Percentiles rank a stretch among this genome's conserved stretches.
These are phyloP conservation scores for Rhinella marina DNA, from an alignment of 2,797 vertebrate species.

Conservation along the genomic window DNA sequence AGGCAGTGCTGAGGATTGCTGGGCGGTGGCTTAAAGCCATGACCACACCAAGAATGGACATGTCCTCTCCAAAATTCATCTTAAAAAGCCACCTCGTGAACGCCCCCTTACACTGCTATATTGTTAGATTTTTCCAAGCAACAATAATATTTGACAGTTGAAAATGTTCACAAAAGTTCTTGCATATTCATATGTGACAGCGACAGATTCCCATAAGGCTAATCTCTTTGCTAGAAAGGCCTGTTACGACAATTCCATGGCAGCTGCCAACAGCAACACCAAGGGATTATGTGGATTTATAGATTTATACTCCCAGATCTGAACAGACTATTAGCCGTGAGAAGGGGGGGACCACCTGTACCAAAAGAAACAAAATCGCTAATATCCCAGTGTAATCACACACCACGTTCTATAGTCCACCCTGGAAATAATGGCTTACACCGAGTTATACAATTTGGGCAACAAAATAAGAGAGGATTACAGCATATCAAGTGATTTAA, in stretches of 20 bases:
- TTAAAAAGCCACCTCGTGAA: too few species aligned
- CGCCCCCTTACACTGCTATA: not conserved
- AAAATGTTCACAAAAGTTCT: slow-evolving; percentile 11
- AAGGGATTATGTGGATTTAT: slow-evolving; percentile 56
- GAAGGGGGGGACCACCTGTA: not conserved
- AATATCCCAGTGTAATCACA: slow-evolving; percentile 29
- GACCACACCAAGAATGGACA: too few species aligned
- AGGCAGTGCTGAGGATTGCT: too few species aligned
- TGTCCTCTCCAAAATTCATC: too few species aligned
- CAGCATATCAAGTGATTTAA: slow-evolving; percentile 29
- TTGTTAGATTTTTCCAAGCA: not conserved
- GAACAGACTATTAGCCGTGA: slow-evolving; percentile 1
- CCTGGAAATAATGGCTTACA: slow-evolving; percentile 16
- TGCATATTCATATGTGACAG: slow-evolving; percentile 34
- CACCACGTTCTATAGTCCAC: not conserved
- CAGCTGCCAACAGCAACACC: slow-evolving; percentile 56
- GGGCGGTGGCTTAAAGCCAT: too few species aligned
- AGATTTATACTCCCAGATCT: slow-evolving; percentile 46
- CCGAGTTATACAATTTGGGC: slow-evolving; percentile 22
- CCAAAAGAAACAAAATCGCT: slow-evolving; percentile 28
- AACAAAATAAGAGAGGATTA: slow-evolving; percentile 7
- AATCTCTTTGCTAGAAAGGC: slow-evolving; percentile 44
- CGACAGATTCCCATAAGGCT: slow-evolving; percentile 36
- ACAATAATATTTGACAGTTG: not conserved
- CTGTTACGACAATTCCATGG: slow-evolving; percentile 49